Evolutionary conservation across 2,888 invertebrate genomes (phyloP).

Genomic region (Cataglyphis livida): DNA sequence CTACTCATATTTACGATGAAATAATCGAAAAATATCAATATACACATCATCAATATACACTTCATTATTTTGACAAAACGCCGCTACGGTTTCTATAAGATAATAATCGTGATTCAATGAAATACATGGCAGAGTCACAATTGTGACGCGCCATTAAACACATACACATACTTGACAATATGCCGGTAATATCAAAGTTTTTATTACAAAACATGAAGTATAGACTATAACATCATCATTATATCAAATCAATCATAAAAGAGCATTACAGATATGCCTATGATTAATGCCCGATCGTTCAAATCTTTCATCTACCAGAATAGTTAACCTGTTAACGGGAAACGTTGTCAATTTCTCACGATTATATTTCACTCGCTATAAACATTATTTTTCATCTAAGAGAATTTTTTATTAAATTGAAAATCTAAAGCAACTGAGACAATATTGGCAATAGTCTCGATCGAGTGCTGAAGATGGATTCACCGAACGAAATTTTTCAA

Average conservation of each 20-base stretch:
- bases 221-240: conserved; percentile 1
- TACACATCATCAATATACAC: too few relatives aligned
- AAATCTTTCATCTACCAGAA: conserved; percentile 17
- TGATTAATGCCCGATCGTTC: not conserved
- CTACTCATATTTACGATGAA: not conserved
- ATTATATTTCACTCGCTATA: not conserved
- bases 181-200: not conserved
- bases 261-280: not conserved
- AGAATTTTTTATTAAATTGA: conserved; percentile 40
- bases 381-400: conserved; percentile 1
- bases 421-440: not conserved
- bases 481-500: conserved; percentile 28
- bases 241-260: conserved; percentile 12
- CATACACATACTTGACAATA: not conserved
- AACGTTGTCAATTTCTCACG: not conserved
- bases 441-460: not conserved
- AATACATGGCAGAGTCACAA: not conserved
- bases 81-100: not conserved
- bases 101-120: not conserved
- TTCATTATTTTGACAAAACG: not conserved
- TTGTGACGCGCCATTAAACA: not conserved
- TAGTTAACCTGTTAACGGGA: not conserved
- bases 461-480: conserved; percentile 22
- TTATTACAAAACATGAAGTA: not conserved
- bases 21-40: not conserved